Evolutionary conservation across 2,113 vertebrate species (phyloP), one percentile per base, ranked within the genome.

Genomic region (Stegastes partitus): DNA sequence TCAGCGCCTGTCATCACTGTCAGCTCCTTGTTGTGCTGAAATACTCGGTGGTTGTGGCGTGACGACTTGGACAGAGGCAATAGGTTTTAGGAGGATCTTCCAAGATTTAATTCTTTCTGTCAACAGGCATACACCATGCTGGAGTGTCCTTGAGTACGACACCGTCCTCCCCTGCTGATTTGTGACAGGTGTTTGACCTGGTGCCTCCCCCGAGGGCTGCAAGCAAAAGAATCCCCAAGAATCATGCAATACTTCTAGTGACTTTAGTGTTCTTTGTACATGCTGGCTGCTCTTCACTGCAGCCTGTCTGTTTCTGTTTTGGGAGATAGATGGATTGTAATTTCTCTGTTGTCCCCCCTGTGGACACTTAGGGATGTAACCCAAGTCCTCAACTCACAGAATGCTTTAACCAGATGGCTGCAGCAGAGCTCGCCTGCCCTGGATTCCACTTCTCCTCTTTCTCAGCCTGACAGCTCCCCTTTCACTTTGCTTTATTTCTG

Each of bases 361-460:
- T 55, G 75, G 61, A 77, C 79, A 64, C 72, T 74, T 54, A 56
- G 58, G 58, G 47, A 71, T 65, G 88, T 77, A 91, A 87, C 80
- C 53, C 22, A 77, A 90, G 65, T 49, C 78, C 42, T 69, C 56
- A 74, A 67, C 83, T 90, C 68, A 57, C 57, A 69, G 63, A 92
- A 93, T 83, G 34, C 39, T 56, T 88, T 73, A 64, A 87, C 64
- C 90, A 91, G 83, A 90, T 90, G 91, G 69, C 83, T 74, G 67
- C 77, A 73, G 83, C 67, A 37, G 68, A 76, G 64, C 64, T 62
- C 23, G 62, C 54, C 81, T 71, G 62, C 49, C 68, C 66, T 63
- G 37, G 69, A 83, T 81, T 89, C 81, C 69, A 56, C 70, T 56
- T 81, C 71, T 81, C 54, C 26, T 68, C 50, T 79, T 82, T 81